Conservation (phyloP, 2,113 vertebrate genomes). For the Anolis carolinensis region DNA sequence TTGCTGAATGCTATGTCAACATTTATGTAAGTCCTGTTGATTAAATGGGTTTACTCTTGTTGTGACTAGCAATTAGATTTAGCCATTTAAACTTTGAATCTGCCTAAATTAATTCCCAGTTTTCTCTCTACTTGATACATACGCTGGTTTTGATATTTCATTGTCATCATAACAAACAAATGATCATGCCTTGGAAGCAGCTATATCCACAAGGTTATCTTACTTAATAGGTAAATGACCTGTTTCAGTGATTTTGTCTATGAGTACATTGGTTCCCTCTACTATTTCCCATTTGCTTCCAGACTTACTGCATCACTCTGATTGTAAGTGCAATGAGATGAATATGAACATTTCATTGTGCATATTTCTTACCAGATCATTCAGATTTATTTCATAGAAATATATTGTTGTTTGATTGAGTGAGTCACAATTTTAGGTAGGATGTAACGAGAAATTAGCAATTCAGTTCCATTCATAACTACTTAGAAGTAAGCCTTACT, state of each 20-base stretch:
- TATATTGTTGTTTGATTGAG: not conserved
- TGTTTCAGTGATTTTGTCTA: not conserved
- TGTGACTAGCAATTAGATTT: no score
- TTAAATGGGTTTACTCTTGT: no score
- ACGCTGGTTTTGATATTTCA: not conserved
- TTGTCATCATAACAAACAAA: not conserved
- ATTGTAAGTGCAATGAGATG: constrained; percentile 15
- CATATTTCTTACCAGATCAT: not conserved
- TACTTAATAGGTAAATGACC: not conserved
- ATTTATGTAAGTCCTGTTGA: no score
- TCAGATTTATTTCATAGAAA: not conserved
- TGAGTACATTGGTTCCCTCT: not conserved
- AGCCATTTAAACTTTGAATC: not conserved
- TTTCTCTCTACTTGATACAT: not conserved
- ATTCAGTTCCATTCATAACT: constrained; percentile 1
- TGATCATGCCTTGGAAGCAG: not conserved
- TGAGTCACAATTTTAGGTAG: not conserved
- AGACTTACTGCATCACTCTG: not conserved
- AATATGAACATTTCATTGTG: not conserved
- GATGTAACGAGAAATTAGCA: not conserved
- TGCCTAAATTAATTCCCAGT: not conserved
- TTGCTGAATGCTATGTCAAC: no score
- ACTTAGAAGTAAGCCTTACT: not conserved
- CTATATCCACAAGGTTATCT: not conserved
- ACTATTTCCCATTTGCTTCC: not conserved